Evolutionary conservation across 2,113 vertebrate species (phyloP), one percentile per base, ranked within the genome.

Genomic region (Hippocampus barbouri): DNA sequence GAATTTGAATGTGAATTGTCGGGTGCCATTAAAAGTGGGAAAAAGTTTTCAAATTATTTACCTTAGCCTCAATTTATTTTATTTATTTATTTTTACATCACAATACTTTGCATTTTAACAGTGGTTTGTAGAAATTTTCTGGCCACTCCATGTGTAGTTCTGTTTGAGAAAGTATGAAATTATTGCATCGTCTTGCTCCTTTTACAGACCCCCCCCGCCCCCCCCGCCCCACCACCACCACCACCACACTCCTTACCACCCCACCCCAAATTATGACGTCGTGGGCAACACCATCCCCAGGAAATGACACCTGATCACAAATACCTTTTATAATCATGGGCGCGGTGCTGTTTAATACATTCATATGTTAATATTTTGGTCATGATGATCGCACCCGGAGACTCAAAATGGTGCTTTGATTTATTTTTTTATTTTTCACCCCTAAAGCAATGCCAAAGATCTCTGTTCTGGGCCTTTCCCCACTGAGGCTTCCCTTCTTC

Each of bases 391-490:
- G 25, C 56, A 61, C 6, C 59, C 59, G 16, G 4, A n/a, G 21
- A 56, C 3, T 23, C 59, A 61, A 61, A 61, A 61, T 61, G 59
- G 59, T 61, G 59, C 2, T 34, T 8, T 61, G 59, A 2, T 34
- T 8, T 30, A 5, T 34, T 16, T 30, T 27, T 60, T 27, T 30
- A 4, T 25, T 9, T 57, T 27, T 30, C 27, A 2, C 56, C 23
- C 23, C 27, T 23, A 27, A 15, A 25, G 1, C 83, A 67, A 81
- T 51, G 6, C 20, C 6, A 20, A 10, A 20, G 53, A 21, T 56
- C 21, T 56, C 21, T n/a, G 21, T n/a, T 43, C 73, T 79, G 86
- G 88, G 86, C 88, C 77, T 65, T 69, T 27, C 62, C 76, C 15
- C 27, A 70, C 45, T 47, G 21, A 83, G 74, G 80, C 76, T 72